Evolutionary conservation across 2,888 invertebrate species (phyloP).

Genomic region (Campoplex capitator): DNA sequence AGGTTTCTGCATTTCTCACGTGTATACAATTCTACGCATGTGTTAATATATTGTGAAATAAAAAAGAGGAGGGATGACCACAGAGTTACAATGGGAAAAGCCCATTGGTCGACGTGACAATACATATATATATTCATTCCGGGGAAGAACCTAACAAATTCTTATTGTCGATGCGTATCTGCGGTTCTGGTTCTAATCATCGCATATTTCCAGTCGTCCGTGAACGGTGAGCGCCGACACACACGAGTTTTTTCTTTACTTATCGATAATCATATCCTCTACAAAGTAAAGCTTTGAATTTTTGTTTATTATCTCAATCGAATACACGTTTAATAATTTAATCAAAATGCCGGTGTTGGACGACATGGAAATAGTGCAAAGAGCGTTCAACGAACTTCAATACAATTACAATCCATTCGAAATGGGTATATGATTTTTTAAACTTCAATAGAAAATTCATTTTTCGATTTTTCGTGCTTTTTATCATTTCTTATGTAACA

Average conservation of each 20-base stretch:
- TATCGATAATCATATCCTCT: background rate
- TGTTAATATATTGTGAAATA: background rate
- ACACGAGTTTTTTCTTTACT: background rate
- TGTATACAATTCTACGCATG: background rate
- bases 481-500: background rate
- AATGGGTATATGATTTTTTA: slow-evolving; percentile 72
- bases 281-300: background rate
- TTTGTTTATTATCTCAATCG: background rate
- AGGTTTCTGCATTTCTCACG: background rate
- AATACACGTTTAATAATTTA: background rate
- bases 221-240: slow-evolving; percentile 55
- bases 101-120: slow-evolving; percentile 59
- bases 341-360: slow-evolving; percentile 75
- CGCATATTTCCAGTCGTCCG: slow-evolving; percentile 52
- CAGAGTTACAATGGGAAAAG: slow-evolving; percentile 32
- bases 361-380: slow-evolving; percentile 67
- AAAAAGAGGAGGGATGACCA: slow-evolving; percentile 44
- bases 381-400: slow-evolving; percentile 60
- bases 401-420: slow-evolving; percentile 61
- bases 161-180: slow-evolving; percentile 51
- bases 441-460: background rate
- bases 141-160: slow-evolving; percentile 71
- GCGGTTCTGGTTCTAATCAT: slow-evolving; percentile 12
- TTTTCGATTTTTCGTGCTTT: background rate
- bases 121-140: slow-evolving; percentile 42